Base-by-base conservation (phyloP, 2,113 vertebrate species). In the Festucalex cinctus region DNA sequence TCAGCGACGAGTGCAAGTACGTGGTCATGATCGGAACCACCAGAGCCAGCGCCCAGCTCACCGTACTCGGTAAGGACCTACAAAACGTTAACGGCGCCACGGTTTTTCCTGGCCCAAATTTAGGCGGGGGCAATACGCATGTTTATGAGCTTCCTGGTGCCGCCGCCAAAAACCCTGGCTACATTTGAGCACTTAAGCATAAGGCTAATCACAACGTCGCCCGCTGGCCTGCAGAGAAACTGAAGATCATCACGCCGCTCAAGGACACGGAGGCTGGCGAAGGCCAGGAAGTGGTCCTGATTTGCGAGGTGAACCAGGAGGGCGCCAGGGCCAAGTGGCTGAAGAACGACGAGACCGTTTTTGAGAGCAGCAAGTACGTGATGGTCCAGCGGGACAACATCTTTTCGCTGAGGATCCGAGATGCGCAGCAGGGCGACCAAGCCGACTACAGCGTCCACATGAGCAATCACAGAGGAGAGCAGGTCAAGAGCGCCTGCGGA, bases 301-400 rank as follows among this genome's bases (percentile, higher is more conserved):
- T 97, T 90, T 99, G 97, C 63, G 97, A 99, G 89, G 96, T 98
- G 63, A 99, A 98, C 88, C 91, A 93, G 1, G 97, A 97, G 77
- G 95, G 93, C 70, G 96, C 96, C n/a, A 99, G 98, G 84, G 96
- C 95, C 71, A 99, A 98, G 74, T 99, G 97, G 97, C 93, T 95
- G 87, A 95, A 93, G 91, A 92, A 96, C 60, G 92, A 94, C 0
- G 95, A 98, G 73, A 93, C 93, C 16, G 85, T 99, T 80, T 99
- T 97, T 70, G 97, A 99, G 78, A 98, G 97, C 83, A 85, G 93
- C 86, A 99, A 98, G 91, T 95, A 94, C 24, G 85, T 95, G 76
- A 94, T 98, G 93, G 85, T 93, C 70, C 96, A 98, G 79, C 95
- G 96, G 78, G 94, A 96, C 87, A 92, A 93, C 69, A 92, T 96